A percentile compares a stretch with the other conserved stretches of the same genome.
These are phyloP conservation scores for Scyliorhinus canicula DNA, from an alignment of 2,797 vertebrate species.

Conservation along the genomic window DNA sequence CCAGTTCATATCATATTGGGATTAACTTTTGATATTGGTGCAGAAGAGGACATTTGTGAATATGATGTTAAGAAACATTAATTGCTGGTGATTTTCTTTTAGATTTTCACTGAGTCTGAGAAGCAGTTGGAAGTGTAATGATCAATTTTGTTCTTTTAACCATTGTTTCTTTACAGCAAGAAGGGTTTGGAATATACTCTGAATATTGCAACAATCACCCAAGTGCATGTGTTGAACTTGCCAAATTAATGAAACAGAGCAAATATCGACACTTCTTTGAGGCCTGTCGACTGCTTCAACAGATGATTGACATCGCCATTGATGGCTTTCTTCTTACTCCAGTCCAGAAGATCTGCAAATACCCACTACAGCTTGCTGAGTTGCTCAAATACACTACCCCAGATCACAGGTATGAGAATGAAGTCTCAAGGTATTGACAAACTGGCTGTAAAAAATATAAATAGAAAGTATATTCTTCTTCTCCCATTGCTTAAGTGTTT, in stretches of 20 bases:
- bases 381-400: slow-evolving; percentile 92
- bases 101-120: not conserved
- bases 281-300: slow-evolving; percentile 89
- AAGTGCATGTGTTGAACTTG: slow-evolving; percentile 75
- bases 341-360: slow-evolving; percentile 98
- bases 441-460: not conserved
- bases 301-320: slow-evolving; percentile 97
- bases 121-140: not conserved
- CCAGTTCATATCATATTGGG: not conserved
- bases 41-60: not conserved
- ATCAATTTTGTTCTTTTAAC: not conserved
- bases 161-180: slow-evolving; percentile 60
- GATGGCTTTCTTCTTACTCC: slow-evolving; percentile 92
- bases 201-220: slow-evolving; percentile 98
- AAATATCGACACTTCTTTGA: slow-evolving; percentile 95
- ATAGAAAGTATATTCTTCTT: not conserved
- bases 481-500: not conserved
- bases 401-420: slow-evolving; percentile 76
- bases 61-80: not conserved
- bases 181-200: slow-evolving; percentile 91
- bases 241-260: slow-evolving; percentile 81
- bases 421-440: not conserved
- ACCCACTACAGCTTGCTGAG: slow-evolving; percentile 91
- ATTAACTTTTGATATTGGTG: not conserved
- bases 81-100: not conserved